Evolutionary conservation across 2,888 invertebrate species (phyloP).

Genomic region (Eupithecia abbreviata): DNA sequence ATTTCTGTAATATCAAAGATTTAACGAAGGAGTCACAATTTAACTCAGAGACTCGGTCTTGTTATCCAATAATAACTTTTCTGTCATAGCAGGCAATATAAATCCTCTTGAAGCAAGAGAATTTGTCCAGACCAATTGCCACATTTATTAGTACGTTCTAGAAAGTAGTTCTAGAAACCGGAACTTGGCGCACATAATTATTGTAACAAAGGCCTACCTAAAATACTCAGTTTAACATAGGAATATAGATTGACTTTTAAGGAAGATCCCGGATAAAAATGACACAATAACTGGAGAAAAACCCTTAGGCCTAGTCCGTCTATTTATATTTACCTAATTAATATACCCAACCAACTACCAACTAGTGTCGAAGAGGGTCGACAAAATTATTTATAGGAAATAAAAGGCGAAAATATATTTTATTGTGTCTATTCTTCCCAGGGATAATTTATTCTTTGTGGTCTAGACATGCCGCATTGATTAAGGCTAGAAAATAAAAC

Average conservation of each 20-base stretch:
- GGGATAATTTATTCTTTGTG: neutral
- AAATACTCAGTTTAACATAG: neutral
- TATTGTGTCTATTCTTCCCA: slow-evolving; percentile 1
- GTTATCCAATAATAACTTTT: neutral
- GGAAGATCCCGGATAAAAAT: neutral
- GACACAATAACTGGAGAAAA: neutral
- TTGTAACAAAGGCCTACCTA: neutral
- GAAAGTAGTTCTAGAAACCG: neutral
- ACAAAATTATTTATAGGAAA: neutral
- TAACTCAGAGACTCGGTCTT: neutral
- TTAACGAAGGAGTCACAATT: neutral
- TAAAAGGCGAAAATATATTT: neutral
- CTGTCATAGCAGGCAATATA: neutral
- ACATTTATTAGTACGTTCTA: neutral
- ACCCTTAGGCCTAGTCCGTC: neutral
- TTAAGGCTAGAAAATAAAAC: neutral
- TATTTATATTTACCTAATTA: neutral
- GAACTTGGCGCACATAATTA: neutral
- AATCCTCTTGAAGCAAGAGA: neutral
- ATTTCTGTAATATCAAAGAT: neutral
- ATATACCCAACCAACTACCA: neutral
- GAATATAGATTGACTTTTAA: neutral
- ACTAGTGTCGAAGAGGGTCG: neutral
- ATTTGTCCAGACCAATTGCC: neutral
- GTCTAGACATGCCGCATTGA: neutral